Conservation (phyloP, 2,113 vertebrate species). For the Etheostoma spectabile region DNA sequence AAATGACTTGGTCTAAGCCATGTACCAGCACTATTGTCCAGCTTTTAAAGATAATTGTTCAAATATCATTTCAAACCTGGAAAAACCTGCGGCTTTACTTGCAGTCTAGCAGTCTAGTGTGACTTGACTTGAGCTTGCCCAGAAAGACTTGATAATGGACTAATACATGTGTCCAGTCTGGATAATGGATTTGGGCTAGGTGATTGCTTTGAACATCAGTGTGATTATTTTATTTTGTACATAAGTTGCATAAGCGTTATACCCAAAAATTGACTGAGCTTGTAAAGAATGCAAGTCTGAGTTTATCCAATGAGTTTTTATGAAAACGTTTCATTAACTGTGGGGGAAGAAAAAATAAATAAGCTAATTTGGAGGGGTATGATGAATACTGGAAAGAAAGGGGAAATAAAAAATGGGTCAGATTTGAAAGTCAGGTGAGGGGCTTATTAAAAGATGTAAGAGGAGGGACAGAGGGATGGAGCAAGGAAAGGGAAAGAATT, state of each 20-base stretch:
- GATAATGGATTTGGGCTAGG: no score
- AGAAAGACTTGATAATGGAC: no score
- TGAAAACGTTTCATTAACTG: neutral
- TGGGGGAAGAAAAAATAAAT: neutral
- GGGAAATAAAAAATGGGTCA: conserved; percentile 11
- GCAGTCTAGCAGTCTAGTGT: no score
- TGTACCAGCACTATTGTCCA: no score
- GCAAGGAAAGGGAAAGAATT: conserved; percentile 1
- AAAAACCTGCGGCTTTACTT: no score
- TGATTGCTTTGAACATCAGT: neutral
- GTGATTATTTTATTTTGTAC: neutral
- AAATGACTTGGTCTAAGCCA: no score
- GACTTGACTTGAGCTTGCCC: no score
- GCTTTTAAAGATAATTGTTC: no score
- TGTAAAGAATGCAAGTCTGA: neutral
- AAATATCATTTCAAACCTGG: no score
- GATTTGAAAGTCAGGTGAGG: conserved; percentile 14
- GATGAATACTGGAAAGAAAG: neutral
- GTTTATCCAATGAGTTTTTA: neutral
- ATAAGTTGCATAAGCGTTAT: neutral
- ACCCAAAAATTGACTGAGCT: neutral
- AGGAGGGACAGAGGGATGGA: neutral
- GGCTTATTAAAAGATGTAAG: conserved; percentile 30
- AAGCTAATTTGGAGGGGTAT: neutral
- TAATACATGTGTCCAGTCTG: no score